Evolutionary conservation across 2,113 vertebrate genomes (phyloP).

Genomic region (Agelaius tricolor): DNA sequence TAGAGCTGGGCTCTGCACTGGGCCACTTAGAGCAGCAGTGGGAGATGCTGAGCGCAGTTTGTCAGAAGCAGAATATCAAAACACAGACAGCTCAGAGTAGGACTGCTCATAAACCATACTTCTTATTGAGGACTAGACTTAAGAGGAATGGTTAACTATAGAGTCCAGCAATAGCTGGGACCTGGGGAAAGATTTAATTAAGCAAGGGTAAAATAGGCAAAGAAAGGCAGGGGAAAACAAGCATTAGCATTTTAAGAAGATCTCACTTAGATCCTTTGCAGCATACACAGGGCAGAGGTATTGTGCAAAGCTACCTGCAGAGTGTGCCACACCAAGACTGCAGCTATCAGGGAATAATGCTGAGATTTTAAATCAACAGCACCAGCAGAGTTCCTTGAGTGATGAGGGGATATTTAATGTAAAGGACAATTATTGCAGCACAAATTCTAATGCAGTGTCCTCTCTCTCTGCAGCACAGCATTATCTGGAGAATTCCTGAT

Average conservation of each 20-base stretch:
- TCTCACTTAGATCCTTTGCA: background rate
- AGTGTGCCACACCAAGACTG: background rate
- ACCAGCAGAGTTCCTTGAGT: background rate
- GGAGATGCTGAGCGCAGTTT: background rate
- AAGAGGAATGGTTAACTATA: background rate
- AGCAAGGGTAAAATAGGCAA: background rate
- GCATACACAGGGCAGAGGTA: background rate
- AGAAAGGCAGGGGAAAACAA: background rate
- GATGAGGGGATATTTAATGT: background rate
- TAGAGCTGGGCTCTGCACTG: background rate
- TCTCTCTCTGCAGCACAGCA: background rate
- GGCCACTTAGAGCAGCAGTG: accelerated
- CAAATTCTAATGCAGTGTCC: background rate
- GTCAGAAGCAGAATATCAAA: background rate
- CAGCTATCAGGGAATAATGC: background rate
- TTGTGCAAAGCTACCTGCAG: background rate
- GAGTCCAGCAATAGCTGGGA: accelerated
- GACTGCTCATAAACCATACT: background rate
- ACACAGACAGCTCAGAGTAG: background rate
- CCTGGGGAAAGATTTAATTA: background rate
- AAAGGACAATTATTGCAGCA: background rate
- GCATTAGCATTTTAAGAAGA: background rate
- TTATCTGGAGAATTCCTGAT: background rate
- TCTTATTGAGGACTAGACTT: background rate
- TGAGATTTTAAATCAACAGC: background rate